Base-by-base conservation (phyloP, 2,888 invertebrate genomes). In the Eupithecia vulgata region DNA sequence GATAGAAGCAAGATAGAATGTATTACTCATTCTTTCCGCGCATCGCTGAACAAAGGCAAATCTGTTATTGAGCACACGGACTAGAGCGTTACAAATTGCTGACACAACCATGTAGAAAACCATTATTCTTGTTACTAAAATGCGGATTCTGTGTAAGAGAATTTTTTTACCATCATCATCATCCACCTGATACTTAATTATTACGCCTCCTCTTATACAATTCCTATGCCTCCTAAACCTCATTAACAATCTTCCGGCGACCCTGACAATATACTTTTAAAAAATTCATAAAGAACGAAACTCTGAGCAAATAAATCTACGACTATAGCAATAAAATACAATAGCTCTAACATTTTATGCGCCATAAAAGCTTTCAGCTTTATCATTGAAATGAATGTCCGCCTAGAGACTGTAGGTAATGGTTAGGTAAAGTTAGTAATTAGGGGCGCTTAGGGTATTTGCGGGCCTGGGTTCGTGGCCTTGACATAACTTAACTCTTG, bases 401-500 rank as follows among this genome's bases (percentile, higher is more conserved):
- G 34, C 61, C 34, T 61, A 61, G 61, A 17, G 61, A 61, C 34
- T 15, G 10, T 34, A 12, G 34, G 30, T 59, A 59, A 59, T 59
- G 59, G 25, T 13, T 61, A 61, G 34, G 61, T 61, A 61, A 61
- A 30, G 61, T 61, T 34, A 34, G 61, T 61, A 61, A 61, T 61
- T 61, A 61, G 61, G 48, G 57, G 52, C 12, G 52, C 52, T n/a
- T 52, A 1, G 10, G 59, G 30, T 12, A 30, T 61, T 34, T 61
- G 34, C 61, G 4, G 15, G 30, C 7, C 17, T 3, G 30, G 15
- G 34, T 7, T 17, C 48, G n/a, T 48, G 45, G 7, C 30, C 61
- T 61, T 61, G 61, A 61, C 61, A 17, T 17, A 15, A 34, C 15
- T 3, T 21, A 12, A 25, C 21, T 4, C 21, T 21, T 25, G 12